Base-by-base conservation (phyloP, 2,888 invertebrate genomes). In the Amblyjoppa proteus region DNA sequence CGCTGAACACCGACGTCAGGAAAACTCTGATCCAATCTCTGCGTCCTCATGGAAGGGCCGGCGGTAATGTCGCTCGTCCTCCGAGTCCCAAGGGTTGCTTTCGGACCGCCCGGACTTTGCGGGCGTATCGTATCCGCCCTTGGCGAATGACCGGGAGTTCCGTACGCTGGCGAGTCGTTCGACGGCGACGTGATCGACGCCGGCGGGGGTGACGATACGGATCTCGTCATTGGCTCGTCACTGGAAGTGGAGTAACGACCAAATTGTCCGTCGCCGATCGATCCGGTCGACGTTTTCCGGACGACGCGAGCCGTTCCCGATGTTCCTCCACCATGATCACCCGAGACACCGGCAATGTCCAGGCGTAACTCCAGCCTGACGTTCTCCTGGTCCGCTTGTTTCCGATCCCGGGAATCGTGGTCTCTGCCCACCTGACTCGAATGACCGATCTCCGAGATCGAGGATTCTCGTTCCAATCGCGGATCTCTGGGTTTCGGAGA, bases 131-230 rank as follows among this genome's bases (percentile, higher is more conserved):
- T n/a, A 34, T 7, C 20, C 1, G 4, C 25, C 20, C 6, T 75
- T 2, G 25, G 41, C 11, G 64, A 70, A 53, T 20, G 69, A 70
- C 16, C 28, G 2, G 61, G 70, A 28, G 9, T 20, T 13, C 25
- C 49, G 20, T 51, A 25, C 31, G 34, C 49, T 1, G 51, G 64
- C 0, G 49, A 2, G 51, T 45, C 61, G 51, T 9, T 61, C 28
- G 69, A 64, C 11, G 56, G n/a, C 0, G n/a, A 41, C 7, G 64
- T 38, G 64, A 20, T 34, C 4, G 51, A 49, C 64, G 61, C 13
- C 3, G 83, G 49, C 13, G 73, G 78, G 16, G 78, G 28, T 38
- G 20, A 51, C 20, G 70, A 76, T 56, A 34, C 34, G 20, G 71
- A 83, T 34, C 34, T 34, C 34, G 61, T 64, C 31, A 64, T 34